Conservation (phyloP, 2,113 vertebrate genomes). For the Campylomormyrus numenius region DNA sequence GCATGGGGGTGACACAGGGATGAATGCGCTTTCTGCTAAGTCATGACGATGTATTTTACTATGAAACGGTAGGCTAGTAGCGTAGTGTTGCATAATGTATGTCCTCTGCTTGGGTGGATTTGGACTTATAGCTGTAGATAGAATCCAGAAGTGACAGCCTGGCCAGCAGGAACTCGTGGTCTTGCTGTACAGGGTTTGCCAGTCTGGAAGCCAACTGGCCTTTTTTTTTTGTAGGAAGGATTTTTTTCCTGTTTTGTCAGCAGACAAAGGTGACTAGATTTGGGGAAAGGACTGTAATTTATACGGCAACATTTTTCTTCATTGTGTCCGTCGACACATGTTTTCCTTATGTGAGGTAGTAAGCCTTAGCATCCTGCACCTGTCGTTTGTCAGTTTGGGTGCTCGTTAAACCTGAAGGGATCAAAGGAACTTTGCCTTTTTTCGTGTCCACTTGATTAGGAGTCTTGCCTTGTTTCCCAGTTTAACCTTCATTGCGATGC, state of each 20-base stretch:
- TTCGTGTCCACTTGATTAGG: slow-evolving; percentile 26
- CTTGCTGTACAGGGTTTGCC: neutral
- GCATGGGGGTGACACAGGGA: neutral
- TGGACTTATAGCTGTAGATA: neutral
- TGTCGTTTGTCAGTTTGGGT: slow-evolving; percentile 10
- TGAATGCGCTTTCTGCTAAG: neutral
- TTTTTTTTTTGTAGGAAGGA: neutral
- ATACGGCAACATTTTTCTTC: neutral
- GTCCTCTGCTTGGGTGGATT: neutral
- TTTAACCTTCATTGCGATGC: slow-evolving; percentile 34
- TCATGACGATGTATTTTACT: neutral
- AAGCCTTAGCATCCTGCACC: neutral
- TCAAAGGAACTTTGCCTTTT: slow-evolving; percentile 18
- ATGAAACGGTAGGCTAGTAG: neutral
- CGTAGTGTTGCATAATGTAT: neutral
- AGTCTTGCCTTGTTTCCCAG: slow-evolving; percentile 10
- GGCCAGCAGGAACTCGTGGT: neutral
- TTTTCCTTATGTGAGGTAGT: neutral
- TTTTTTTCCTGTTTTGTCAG: neutral
- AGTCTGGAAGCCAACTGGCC: neutral
- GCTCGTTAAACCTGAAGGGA: slow-evolving; percentile 33
- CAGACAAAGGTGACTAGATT: neutral
- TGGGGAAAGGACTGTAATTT: neutral
- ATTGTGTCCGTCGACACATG: neutral
- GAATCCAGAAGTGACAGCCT: neutral